Conservation (phyloP, 2,113 vertebrate species). For the Daubentonia madagascariensis region DNA sequence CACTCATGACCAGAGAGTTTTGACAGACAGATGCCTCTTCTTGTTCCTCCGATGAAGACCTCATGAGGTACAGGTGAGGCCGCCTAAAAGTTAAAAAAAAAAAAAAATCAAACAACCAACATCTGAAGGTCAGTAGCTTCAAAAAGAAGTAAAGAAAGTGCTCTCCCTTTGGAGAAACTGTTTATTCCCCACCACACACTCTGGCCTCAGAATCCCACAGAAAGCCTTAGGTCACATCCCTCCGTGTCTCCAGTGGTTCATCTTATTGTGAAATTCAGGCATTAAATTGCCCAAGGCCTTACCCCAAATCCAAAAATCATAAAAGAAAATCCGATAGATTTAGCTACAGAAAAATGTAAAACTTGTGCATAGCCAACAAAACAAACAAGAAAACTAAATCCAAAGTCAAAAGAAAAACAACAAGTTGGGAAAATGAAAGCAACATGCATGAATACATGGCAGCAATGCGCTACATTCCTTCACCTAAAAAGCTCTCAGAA, state of each 20-base stretch:
- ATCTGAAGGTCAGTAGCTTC: background rate
- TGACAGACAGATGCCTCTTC: fast-evolving
- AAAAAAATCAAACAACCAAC: too few relatives aligned
- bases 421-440: too few relatives aligned
- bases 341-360: background rate
- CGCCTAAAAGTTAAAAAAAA: background rate
- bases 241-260: fast-evolving
- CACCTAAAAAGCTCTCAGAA: fast-evolving
- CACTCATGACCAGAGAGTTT: background rate
- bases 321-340: background rate
- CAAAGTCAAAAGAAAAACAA: background rate
- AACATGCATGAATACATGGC: fast-evolving
- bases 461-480: fast-evolving
- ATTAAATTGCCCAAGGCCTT: fast-evolving
- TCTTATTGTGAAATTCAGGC: background rate
- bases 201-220: background rate
- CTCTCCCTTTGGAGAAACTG: background rate
- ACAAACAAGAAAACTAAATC: background rate
- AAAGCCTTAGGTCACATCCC: background rate
- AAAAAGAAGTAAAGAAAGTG: fast-evolving
- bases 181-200: fast-evolving
- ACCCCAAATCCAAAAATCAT: background rate
- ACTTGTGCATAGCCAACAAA: background rate
- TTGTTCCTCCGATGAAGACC: background rate
- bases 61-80: fast-evolving